Evolutionary conservation across 2,113 vertebrate species (phyloP), one percentile per base, ranked within the genome.

Genomic region (Pteruthius melanotis): DNA sequence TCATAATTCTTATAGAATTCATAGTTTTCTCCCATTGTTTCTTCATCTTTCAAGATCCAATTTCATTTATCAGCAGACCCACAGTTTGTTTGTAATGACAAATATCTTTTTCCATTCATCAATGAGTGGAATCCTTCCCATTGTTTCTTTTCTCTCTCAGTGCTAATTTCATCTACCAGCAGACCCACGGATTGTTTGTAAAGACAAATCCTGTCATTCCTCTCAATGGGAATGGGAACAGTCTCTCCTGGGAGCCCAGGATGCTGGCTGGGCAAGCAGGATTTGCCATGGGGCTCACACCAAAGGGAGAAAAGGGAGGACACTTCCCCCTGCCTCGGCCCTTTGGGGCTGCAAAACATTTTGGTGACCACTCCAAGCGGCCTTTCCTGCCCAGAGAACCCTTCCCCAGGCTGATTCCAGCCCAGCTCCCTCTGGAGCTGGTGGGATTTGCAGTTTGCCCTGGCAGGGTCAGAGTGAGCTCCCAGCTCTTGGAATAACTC

Each of bases 261-360:
- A 40, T 52, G 2, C 50, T 35, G 44, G 47, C 54, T 47, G 79
- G 69, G 64, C 35, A 4, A 21, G 33, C 0, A 0, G n/a, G 28
- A 27, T 10, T 22, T 45, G 39, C 69, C 23, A 0, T 0, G 6
- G 50, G 37, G 27, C 33, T 84, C 3, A 1, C 5, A 3, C 21
- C 53, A 44, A 52, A 54, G 23, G 60, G 1, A 53, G 74, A 13
- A 26, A 47, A n/a, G 39, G 2, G 11, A 54, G 16, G 8, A 16
- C 18, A 7, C 2, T 9, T 11, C 3, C 5, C 3, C 42, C 7
- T 16, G 14, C 37, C 7, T 4, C 1, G 30, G 8, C 17, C 22
- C 9, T 81, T 68, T 0, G 20, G 31, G 69, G 40, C 28, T 35
- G 35, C 8, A 5, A 27, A 83, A 61, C 8, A 52, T 24, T 83